A percentile compares a stretch with the other conserved stretches of the same genome.
These are phyloP conservation scores for Scytalopus superciliaris DNA, from an alignment of 2,113 vertebrate species.

Conservation along the genomic window DNA sequence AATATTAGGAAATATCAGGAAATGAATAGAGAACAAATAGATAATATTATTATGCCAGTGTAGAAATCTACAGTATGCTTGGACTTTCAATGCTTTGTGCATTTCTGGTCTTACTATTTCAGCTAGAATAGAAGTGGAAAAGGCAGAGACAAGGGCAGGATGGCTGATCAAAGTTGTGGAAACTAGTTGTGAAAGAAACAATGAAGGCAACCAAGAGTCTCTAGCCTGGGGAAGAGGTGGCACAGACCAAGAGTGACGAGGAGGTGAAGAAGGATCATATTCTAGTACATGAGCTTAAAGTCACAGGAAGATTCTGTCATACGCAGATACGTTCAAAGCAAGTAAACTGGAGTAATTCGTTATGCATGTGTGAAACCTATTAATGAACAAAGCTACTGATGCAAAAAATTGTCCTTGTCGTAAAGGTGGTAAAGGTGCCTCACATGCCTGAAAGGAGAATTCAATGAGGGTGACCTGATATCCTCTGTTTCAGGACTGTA, in stretches of 20 bases:
- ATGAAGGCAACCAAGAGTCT: neutral
- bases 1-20: neutral
- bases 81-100: neutral
- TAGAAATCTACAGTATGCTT: neutral
- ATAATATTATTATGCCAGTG: neutral
- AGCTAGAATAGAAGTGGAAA: neutral
- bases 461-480: neutral
- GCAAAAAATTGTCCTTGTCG: neutral
- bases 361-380: rapidly evolving
- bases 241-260: neutral
- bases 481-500: neutral
- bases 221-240: neutral
- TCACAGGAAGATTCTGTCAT: neutral
- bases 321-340: neutral
- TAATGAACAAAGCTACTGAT: neutral
- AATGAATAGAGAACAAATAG: constrained; percentile 1
- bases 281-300: neutral
- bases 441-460: neutral
- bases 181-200: neutral
- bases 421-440: neutral
- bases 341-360: neutral
- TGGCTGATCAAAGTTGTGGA: neutral
- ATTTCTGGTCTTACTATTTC: neutral
- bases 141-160: neutral
- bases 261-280: neutral